Evolutionary conservation across 2,113 vertebrate genomes (phyloP).

Genomic region (Nycticebus coucang): DNA sequence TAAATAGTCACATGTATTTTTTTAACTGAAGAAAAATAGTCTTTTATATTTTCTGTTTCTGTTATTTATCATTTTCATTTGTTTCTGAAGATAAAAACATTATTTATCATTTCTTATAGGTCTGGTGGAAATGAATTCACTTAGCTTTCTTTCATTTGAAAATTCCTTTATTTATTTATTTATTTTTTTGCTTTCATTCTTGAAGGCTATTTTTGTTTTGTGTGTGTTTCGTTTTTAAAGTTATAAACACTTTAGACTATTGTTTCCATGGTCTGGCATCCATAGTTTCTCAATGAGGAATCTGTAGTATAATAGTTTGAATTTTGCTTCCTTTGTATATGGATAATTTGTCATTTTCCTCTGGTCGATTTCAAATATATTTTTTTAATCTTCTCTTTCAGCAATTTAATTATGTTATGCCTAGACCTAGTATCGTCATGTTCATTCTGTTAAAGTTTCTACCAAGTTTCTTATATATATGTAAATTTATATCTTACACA

Average conservation of each 20-base stretch:
- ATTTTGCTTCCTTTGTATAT: neutral
- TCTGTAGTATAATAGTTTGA: neutral
- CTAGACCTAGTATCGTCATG: neutral
- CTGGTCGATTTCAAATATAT: neutral
- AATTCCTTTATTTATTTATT: neutral
- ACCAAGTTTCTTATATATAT: neutral
- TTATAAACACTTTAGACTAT: neutral
- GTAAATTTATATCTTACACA: neutral
- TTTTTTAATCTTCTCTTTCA: neutral
- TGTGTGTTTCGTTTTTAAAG: neutral
- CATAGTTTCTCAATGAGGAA: neutral
- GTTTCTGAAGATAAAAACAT: neutral
- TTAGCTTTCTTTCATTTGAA: neutral
- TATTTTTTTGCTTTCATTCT: neutral
- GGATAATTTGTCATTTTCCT: neutral
- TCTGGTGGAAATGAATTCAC: neutral
- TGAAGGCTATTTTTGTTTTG: neutral
- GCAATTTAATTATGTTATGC: neutral
- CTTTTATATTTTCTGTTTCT: neutral
- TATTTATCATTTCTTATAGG: neutral
- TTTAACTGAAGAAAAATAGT: neutral
- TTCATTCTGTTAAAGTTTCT: neutral
- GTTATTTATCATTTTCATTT: conserved; percentile 15
- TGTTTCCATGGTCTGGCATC: neutral
- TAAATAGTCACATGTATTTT: neutral